Percentiles rank a stretch among this genome's conserved stretches.
These are phyloP conservation scores for Ursus arctos DNA, from an alignment of 2,113 vertebrate species.

Conservation along the genomic window DNA sequence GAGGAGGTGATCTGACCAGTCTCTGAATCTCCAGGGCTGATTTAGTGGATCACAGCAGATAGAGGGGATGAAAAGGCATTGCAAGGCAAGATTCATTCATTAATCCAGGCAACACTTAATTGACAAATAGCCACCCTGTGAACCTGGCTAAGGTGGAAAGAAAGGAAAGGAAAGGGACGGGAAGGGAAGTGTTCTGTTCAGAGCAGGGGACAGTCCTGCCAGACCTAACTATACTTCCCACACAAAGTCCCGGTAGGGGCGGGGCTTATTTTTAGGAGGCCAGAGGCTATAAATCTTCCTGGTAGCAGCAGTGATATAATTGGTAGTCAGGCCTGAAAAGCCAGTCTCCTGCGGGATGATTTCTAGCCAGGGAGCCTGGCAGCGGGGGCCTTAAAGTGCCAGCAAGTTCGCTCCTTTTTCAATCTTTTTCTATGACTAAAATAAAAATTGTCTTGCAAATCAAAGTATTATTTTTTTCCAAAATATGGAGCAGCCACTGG, in stretches of 20 bases:
- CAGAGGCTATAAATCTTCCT: not conserved
- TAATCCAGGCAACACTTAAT: not conserved
- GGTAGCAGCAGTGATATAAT: not conserved
- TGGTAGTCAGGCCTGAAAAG: not conserved
- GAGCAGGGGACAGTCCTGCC: not conserved
- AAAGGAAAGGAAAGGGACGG: no score
- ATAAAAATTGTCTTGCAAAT: constrained; percentile 1
- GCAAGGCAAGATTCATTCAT: not conserved
- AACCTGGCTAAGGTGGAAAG: not conserved
- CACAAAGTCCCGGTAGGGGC: not conserved
- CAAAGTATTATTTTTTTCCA: not conserved
- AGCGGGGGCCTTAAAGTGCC: not conserved
- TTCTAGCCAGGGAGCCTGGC: not conserved
- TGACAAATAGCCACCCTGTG: not conserved
- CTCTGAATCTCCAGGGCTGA: not conserved
- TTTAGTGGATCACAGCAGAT: not conserved
- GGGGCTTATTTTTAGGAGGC: not conserved
- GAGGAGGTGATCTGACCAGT: not conserved
- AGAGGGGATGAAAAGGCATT: not conserved
- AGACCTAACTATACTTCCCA: not conserved
- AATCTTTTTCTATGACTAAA: constrained; percentile 12
- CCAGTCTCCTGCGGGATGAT: not conserved
- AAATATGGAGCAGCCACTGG: not conserved
- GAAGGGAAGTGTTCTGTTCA: not conserved
- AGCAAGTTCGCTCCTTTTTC: not conserved